These are phyloP conservation scores for Spilosoma lubricipeda DNA, from an alignment of 2,888 invertebrate species.

Conservation along the genomic window DNA sequence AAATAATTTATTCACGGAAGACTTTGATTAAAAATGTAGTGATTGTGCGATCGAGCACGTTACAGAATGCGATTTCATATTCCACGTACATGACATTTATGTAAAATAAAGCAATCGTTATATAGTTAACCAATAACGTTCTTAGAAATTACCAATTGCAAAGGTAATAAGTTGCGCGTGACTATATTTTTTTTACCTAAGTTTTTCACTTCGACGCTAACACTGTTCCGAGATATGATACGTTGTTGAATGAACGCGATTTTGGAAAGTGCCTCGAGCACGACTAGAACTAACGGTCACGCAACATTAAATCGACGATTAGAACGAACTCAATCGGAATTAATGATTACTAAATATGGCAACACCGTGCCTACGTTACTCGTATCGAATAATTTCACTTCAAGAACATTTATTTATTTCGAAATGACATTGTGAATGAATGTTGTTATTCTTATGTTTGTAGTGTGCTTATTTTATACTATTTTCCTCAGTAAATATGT, in stretches of 20 bases:
- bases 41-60: background rate
- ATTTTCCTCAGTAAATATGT: background rate
- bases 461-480: background rate
- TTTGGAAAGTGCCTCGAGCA: constrained; percentile 70
- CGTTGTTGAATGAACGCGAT: constrained; percentile 57
- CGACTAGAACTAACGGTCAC: constrained; percentile 62
- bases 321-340: constrained; percentile 61
- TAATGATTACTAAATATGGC: constrained; percentile 51
- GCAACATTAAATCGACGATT: constrained; percentile 66
- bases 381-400: constrained; percentile 35
- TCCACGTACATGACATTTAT: background rate
- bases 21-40: background rate
- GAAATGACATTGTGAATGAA: constrained; percentile 6
- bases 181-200: constrained; percentile 4
- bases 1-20: background rate
- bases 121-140: background rate
- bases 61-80: constrained; percentile 43
- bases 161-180: constrained; percentile 5
- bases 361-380: constrained; percentile 28
- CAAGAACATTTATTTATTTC: constrained; percentile 13
- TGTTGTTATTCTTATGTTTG: background rate
- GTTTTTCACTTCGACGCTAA: constrained; percentile 4
- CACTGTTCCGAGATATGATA: constrained; percentile 13
- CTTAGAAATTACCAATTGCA: constrained; percentile 12
- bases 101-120: background rate